These are phyloP conservation scores for Cyphomyrus discorhynchus DNA, from an alignment of 2,113 vertebrate genomes.

Conservation along the genomic window DNA sequence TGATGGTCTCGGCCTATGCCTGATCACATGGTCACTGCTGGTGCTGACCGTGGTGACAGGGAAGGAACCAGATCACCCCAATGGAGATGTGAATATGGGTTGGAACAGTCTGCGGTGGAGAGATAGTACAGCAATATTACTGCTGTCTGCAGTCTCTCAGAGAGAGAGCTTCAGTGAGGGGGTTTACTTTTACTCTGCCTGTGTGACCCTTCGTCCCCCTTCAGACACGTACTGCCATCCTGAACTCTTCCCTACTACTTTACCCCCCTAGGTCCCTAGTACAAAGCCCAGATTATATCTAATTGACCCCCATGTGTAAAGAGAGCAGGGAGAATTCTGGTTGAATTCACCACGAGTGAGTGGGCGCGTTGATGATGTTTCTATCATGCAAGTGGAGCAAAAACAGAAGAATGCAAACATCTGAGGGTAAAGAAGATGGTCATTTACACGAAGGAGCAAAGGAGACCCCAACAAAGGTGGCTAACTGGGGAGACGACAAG, in stretches of 20 bases:
- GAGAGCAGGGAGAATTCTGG: neutral
- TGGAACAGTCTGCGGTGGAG: neutral
- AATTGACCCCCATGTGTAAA: neutral
- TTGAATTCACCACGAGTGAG: no score
- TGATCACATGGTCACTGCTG: neutral
- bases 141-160: neutral
- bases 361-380: no score
- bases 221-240: neutral
- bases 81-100: neutral
- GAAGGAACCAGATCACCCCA: neutral
- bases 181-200: neutral
- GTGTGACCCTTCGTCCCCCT: neutral
- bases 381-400: no score
- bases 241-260: neutral
- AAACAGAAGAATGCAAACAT: no score
- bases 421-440: neutral
- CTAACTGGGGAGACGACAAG: neutral
- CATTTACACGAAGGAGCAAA: neutral
- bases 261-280: neutral
- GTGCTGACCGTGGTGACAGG: neutral
- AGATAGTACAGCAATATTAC: neutral
- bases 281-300: neutral
- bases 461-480: neutral
- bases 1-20: neutral
- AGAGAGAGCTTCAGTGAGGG: neutral